Evolutionary conservation across 2,888 invertebrate species (phyloP).

Genomic region (Hoplodrina ambigua): DNA sequence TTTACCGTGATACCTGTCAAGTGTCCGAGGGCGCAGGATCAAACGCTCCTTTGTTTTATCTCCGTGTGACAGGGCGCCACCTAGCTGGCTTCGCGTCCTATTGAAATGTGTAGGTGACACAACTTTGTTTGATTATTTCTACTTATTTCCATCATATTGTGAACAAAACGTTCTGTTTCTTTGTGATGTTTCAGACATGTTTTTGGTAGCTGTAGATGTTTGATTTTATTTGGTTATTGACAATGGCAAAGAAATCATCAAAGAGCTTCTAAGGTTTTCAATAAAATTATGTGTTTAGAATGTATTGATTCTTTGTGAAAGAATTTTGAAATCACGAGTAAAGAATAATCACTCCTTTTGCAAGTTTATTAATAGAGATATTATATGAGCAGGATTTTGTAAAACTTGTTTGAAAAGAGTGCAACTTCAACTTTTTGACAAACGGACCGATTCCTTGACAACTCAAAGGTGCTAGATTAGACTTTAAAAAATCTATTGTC

Average conservation of each 20-base stretch:
- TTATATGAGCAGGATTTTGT: too few species aligned
- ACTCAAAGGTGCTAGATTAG: too few species aligned
- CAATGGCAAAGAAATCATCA: slow-evolving; percentile 57
- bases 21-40: slow-evolving; percentile 79
- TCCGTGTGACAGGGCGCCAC: slow-evolving; percentile 63
- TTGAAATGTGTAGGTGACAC: slow-evolving; percentile 68
- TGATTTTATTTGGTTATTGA: slow-evolving; percentile 46
- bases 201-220: slow-evolving; percentile 50
- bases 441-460: too few species aligned
- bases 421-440: too few species aligned
- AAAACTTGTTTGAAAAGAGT: too few species aligned
- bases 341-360: background rate
- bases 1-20: slow-evolving; percentile 69
- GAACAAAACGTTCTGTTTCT: slow-evolving; percentile 55
- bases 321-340: background rate
- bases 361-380: too few species aligned
- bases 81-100: slow-evolving; percentile 65
- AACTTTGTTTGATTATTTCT: slow-evolving; percentile 66
- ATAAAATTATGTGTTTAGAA: slow-evolving; percentile 34
- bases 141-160: slow-evolving; percentile 61
- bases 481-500: background rate
- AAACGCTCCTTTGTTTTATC: slow-evolving; percentile 85
- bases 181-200: slow-evolving; percentile 61
- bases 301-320: slow-evolving; percentile 17
- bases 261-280: slow-evolving; percentile 59